Percentiles rank a stretch among this genome's conserved stretches.
Evolutionary conservation across 2,888 invertebrate genomes (phyloP).

Genomic region (Antitype chi): DNA sequence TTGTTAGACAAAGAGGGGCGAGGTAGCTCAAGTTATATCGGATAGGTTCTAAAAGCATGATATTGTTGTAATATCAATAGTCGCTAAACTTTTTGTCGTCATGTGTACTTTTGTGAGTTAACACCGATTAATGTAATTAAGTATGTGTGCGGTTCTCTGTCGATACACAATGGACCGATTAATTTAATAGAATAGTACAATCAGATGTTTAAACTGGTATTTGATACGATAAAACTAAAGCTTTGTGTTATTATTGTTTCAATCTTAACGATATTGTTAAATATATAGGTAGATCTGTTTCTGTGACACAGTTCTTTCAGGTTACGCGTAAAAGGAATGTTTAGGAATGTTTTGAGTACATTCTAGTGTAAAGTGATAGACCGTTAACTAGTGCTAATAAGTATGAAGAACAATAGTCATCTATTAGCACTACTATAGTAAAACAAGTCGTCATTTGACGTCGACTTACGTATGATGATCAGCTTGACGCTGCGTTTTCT

Average conservation of each 20-base stretch:
- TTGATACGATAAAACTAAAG: conserved; percentile 31
- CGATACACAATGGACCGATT: conserved; percentile 61
- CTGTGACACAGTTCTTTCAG: not conserved
- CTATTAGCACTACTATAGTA: conserved; percentile 15
- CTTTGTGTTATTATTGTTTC: conserved; percentile 20
- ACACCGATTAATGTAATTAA: conserved; percentile 86
- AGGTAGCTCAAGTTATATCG: conserved; percentile 76
- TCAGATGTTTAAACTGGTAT: conserved; percentile 50
- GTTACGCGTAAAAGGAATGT: not conserved
- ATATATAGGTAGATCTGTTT: conserved; percentile 3
- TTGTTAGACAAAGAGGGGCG: conserved; percentile 69
- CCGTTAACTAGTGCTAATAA: conserved; percentile 15
- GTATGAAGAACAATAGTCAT: not conserved
- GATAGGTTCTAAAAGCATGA: conserved; percentile 88
- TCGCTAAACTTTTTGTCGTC: conserved; percentile 86
- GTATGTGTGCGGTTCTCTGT: conserved; percentile 80
- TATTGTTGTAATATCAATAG: conserved; percentile 90
- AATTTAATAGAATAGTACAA: conserved; percentile 63
- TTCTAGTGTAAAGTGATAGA: not conserved
- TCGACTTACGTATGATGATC: not conserved
- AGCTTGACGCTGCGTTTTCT: conserved; percentile 6
- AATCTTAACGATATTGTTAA: conserved; percentile 9
- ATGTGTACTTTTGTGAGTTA: conserved; percentile 85
- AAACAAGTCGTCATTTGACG: conserved; percentile 3
- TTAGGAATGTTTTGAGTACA: conserved; percentile 13